These are phyloP conservation scores for Lucilia sericata DNA, from an alignment of 1,140 invertebrate species.

Conservation along the genomic window DNA sequence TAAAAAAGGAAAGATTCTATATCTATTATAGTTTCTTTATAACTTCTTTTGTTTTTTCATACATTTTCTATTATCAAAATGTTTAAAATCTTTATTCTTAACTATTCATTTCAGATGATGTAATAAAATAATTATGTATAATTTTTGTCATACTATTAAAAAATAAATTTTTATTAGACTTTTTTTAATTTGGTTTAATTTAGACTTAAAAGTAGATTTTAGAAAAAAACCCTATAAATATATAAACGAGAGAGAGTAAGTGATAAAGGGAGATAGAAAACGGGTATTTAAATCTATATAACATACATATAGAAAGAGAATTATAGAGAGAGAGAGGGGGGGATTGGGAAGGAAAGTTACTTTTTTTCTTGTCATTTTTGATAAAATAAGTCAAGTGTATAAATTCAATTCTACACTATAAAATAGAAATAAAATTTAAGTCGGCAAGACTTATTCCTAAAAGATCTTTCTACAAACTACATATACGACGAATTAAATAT, in stretches of 20 bases:
- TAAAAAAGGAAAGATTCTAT: too few relatives aligned
- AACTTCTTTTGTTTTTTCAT: too few relatives aligned
- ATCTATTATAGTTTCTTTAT: too few relatives aligned
- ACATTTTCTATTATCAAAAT: too few relatives aligned
- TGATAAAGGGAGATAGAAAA: not conserved
- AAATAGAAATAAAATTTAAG: not conserved
- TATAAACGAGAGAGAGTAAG: not conserved
- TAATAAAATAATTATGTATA: not conserved
- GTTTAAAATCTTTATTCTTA: not conserved
- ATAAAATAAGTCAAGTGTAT: not conserved
- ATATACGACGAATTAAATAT: not conserved
- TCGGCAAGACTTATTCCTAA: not conserved
- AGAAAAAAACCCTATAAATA: not conserved
- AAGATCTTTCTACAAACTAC: not conserved
- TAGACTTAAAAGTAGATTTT: not conserved
- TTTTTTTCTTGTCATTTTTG: not conserved
- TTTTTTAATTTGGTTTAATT: constrained; percentile 6
- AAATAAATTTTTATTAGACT: not conserved
- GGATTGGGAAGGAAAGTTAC: not conserved
- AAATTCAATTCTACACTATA: not conserved
- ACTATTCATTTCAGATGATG: not conserved
- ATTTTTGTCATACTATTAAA: not conserved
- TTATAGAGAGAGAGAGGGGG: not conserved
- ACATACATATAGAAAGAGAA: too few relatives aligned
- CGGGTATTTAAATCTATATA: too few relatives aligned